These are phyloP conservation scores for Orientallactaga sibirica DNA, from an alignment of 2,797 vertebrate species.

Conservation along the genomic window DNA sequence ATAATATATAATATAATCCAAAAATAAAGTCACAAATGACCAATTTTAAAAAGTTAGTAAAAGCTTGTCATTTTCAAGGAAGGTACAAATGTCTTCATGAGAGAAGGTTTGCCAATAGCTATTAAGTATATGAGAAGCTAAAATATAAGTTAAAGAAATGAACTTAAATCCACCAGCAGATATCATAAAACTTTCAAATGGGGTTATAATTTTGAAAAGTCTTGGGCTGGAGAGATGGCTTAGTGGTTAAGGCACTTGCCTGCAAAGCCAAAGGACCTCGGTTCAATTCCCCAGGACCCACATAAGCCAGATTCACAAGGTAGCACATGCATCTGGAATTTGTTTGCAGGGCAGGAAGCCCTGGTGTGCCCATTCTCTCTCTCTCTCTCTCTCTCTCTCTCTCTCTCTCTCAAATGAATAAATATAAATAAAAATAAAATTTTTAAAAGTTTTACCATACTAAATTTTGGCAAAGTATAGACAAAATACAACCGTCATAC, in stretches of 20 bases:
- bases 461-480: not conserved
- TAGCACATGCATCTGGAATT: too few relatives aligned
- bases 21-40: not conserved
- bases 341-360: too few relatives aligned
- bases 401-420: too few relatives aligned
- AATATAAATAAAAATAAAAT: not conserved
- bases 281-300: too few relatives aligned
- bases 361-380: too few relatives aligned
- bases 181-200: not conserved
- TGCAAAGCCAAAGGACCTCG: too few relatives aligned
- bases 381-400: too few relatives aligned
- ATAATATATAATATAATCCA: not conserved
- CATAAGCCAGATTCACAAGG: too few relatives aligned
- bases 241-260: too few relatives aligned
- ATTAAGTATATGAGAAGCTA: not conserved
- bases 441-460: not conserved
- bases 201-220: not conserved
- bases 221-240: too few relatives aligned
- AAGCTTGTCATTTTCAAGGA: not conserved
- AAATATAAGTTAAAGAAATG: constrained; percentile 7
- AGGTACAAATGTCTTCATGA: not conserved
- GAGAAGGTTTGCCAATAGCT: not conserved
- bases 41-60: not conserved
- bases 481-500: not conserved
- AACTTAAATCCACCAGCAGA: not conserved